Evolutionary conservation across 2,888 invertebrate genomes (phyloP).

Genomic region (Tetramorium bicarinatum): DNA sequence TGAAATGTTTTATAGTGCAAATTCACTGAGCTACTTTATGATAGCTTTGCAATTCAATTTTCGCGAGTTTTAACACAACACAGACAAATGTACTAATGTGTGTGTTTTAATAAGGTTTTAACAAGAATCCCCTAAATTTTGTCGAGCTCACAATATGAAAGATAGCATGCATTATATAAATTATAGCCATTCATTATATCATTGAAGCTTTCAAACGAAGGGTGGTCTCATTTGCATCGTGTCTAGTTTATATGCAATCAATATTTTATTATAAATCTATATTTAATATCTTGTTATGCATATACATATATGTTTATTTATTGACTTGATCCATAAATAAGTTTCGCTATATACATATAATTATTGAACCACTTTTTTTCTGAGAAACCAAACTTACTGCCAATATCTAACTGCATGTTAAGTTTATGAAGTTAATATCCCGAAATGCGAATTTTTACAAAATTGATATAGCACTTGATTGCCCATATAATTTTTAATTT

Average conservation of each 20-base stretch:
- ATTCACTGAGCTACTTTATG: slow-evolving; percentile 24
- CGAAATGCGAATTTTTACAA: too few relatives aligned
- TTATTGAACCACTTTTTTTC: background rate
- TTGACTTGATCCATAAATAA: background rate
- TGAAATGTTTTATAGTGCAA: slow-evolving; percentile 12
- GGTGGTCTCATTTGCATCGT: background rate
- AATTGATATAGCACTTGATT: too few relatives aligned
- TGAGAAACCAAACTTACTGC: background rate
- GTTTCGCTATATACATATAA: background rate
- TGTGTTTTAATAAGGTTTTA: slow-evolving; percentile 29
- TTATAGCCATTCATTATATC: slow-evolving; percentile 14
- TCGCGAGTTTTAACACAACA: slow-evolving; percentile 5
- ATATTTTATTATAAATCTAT: background rate
- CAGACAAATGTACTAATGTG: slow-evolving; percentile 5
- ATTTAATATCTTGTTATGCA: background rate
- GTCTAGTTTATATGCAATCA: background rate
- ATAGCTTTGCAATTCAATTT: slow-evolving; percentile 16
- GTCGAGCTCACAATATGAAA: background rate
- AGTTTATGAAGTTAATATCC: too few relatives aligned
- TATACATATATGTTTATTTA: background rate
- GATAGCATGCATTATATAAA: slow-evolving; percentile 32
- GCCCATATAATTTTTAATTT: too few relatives aligned
- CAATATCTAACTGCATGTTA: background rate
- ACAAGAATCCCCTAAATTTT: slow-evolving; percentile 3
- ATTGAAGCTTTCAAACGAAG: slow-evolving; percentile 1